A percentile compares a stretch with the other conserved stretches of the same genome.
These are phyloP conservation scores for Nomia melanderi DNA, from an alignment of 1,140 invertebrate genomes.

Conservation along the genomic window DNA sequence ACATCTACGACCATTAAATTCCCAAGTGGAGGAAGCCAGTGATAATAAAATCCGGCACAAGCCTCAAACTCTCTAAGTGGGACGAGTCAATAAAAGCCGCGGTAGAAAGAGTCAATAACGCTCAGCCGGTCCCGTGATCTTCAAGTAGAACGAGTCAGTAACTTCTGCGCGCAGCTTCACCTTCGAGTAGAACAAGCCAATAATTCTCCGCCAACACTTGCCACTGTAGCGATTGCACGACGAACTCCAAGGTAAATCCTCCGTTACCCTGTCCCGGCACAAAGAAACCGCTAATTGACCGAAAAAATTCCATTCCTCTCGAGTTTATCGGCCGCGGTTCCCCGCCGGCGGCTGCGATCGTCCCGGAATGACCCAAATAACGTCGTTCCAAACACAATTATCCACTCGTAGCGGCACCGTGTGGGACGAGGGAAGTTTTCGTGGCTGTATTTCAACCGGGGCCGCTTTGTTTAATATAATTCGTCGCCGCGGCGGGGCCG, in stretches of 20 bases:
- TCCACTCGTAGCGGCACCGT: not conserved
- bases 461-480: conserved; percentile 45
- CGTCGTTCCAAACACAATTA: not conserved
- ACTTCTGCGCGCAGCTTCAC: no score
- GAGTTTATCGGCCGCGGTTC: not conserved
- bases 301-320: not conserved
- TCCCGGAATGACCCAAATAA: not conserved
- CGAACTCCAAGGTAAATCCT: no score
- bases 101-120: no score
- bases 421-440: not conserved
- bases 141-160: no score
- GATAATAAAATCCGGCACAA: not conserved
- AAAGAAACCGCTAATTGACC: not conserved
- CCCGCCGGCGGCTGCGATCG: not conserved
- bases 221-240: no score
- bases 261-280: no score
- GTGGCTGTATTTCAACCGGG: not conserved
- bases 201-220: no score
- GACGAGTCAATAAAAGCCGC: no score
- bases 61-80: not conserved
- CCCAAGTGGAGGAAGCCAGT: not conserved
- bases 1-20: no score
- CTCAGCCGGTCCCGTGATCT: no score
- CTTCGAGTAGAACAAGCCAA: no score
- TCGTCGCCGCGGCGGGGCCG: not conserved